Evolutionary conservation across 2,797 vertebrate species (phyloP).

Genomic region (Phrynocephalus vlangalii): DNA sequence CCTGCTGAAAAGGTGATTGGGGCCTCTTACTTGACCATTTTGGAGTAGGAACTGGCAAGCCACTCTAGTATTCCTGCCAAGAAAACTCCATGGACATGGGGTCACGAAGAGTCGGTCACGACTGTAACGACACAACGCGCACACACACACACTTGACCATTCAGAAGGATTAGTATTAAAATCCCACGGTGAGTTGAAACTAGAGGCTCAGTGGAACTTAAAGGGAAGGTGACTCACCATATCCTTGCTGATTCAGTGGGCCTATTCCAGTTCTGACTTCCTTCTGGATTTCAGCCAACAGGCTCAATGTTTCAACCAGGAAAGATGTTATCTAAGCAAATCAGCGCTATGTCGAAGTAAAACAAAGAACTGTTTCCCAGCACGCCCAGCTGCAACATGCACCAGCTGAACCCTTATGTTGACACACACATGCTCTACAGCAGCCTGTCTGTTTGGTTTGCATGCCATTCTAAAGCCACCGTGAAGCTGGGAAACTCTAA

Average conservation of each 20-base stretch:
- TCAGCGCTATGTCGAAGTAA: not conserved
- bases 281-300: no score
- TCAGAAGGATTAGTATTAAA: not conserved
- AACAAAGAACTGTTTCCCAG: not conserved
- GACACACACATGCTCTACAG: not conserved
- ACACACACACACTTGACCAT: not conserved
- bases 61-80: no score
- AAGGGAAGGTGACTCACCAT: no score
- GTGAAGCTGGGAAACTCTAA: not conserved
- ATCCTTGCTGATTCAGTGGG: no score
- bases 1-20: not conserved
- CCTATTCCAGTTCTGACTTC: no score
- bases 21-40: not conserved
- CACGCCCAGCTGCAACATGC: constrained; percentile 1
- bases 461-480: not conserved
- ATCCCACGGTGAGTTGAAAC: no score
- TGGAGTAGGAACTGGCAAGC: not conserved
- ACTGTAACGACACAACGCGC: no score
- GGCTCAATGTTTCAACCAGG: not conserved
- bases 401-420: not conserved
- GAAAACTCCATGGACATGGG: no score
- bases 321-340: not conserved
- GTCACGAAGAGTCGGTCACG: no score
- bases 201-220: no score
- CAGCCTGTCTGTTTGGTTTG: not conserved